These are phyloP conservation scores for Hippocampus kuda DNA, from an alignment of 2,797 vertebrate genomes.

Conservation along the genomic window DNA sequence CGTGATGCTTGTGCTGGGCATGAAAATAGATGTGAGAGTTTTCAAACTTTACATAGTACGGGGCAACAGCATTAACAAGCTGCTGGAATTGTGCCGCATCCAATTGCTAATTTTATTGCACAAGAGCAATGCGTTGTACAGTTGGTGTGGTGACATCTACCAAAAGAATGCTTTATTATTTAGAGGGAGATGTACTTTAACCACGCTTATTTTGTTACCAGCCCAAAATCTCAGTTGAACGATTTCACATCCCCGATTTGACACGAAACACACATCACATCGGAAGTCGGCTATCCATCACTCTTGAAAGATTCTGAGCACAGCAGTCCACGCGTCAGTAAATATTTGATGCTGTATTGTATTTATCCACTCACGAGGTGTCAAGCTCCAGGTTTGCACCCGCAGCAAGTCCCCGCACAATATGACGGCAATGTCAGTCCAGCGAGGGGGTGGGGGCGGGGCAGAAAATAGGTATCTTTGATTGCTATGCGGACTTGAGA, in stretches of 20 bases:
- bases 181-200: no score
- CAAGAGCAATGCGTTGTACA: not conserved
- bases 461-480: slow-evolving; percentile 44
- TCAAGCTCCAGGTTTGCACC: slow-evolving; percentile 33
- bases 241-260: not conserved
- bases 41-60: no score
- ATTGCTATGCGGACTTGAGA: slow-evolving; percentile 52
- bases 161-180: no score
- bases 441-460: slow-evolving; percentile 20
- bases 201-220: not conserved
- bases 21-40: not conserved
- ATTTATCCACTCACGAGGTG: slow-evolving; percentile 28
- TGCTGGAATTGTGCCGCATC: not conserved
- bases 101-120: not conserved
- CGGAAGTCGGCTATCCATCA: not conserved
- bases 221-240: not conserved
- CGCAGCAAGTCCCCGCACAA: slow-evolving; percentile 19
- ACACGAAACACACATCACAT: not conserved
- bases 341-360: slow-evolving; percentile 27
- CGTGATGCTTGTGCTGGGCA: not conserved
- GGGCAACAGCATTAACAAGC: not conserved
- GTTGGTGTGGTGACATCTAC: not conserved
- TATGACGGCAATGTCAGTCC: slow-evolving; percentile 45
- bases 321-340: slow-evolving; percentile 24
- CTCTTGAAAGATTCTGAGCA: slow-evolving; percentile 15